Conservation (phyloP, 2,113 vertebrate genomes). For the Archilochus colubris region DNA sequence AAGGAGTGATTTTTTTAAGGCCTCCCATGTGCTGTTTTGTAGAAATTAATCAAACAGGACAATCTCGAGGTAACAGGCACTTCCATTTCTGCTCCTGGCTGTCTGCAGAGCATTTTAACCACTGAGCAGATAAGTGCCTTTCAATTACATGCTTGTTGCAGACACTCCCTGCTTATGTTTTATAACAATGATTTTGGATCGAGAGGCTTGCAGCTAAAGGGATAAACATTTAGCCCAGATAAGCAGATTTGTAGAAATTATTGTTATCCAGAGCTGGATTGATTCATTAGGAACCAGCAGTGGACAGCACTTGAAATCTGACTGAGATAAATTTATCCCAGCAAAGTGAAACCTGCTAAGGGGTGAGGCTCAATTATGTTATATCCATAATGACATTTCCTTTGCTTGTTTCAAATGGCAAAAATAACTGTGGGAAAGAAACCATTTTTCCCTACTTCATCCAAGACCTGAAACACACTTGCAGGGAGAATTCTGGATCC, state of each 20-base stretch:
- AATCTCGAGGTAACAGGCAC: not conserved
- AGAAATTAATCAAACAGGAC: not conserved
- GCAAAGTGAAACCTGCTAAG: slow-evolving; percentile 39
- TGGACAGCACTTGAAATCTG: slow-evolving; percentile 29
- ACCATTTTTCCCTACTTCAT: not conserved
- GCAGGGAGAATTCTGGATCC: not conserved
- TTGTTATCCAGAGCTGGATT: slow-evolving; percentile 35
- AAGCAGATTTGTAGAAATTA: slow-evolving; percentile 63
- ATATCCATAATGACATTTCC: slow-evolving; percentile 19
- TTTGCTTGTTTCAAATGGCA: not conserved
- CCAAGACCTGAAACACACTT: not conserved
- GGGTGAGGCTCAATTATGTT: slow-evolving; percentile 24
- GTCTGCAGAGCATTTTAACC: not conserved
- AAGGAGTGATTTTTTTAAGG: not conserved
- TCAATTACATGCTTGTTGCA: slow-evolving; percentile 40
- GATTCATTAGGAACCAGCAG: slow-evolving; percentile 45
- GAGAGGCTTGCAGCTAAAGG: slow-evolving; percentile 51
- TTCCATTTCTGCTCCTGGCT: not conserved
- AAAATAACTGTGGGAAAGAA: not conserved
- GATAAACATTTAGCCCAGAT: slow-evolving; percentile 53
- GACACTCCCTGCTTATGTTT: slow-evolving; percentile 22
- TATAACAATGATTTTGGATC: slow-evolving; percentile 19
- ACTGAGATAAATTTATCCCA: slow-evolving; percentile 54
- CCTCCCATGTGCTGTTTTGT: not conserved
- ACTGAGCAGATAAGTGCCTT: slow-evolving; percentile 48